Evolutionary conservation across 2,113 vertebrate species (phyloP), one percentile per base, ranked within the genome.

Genomic region (Andinoacara biseriatus): DNA sequence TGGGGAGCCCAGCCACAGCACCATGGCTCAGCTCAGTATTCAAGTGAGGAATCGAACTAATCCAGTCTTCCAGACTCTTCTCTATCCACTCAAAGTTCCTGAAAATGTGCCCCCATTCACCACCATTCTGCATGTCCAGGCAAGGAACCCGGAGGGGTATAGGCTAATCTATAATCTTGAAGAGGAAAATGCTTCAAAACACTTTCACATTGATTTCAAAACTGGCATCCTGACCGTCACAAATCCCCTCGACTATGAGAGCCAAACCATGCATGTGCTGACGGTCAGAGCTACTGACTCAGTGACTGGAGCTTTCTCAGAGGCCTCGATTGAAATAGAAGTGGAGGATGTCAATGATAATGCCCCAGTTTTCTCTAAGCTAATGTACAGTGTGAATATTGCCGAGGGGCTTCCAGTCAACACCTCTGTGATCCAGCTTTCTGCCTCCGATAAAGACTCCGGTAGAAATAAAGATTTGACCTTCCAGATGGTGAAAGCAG

Each of bases 341-440:
- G 96, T 99, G 3, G 97, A 98, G 69, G 98, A 99, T 58, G 76
- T 98, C 20, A 99, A 99, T 29, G 98, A 99, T 76, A 98, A 99
- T 29, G 89, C 95, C 0, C 98, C 98, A 0, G 8, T 96, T 22
- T 99, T 99, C 89, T 95, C 97, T 62, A 95, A 97, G 72, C 69
- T 86, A 13, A 83, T 94, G 38, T 97, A 99, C 62, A 92, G 89
- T 0, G 92, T 94, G 0, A 92, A 93, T 24, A 58, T 99, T 8
- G 92, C 92, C 0, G 98, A 99, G 91, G 97, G 96, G 29, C 94
- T 97, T 62, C 96, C 97, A 3, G 84, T 96, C 22, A 95, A 94
- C 58, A 97, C 96, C 3, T 95, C 97, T 1, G 96, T 99, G 61
- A 90, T 97, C 63, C 95, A 96, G 4, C 81, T 99, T 5, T 94